phyloP scores from a whole-genome alignment of 2,113 vertebrate genomes.

The Pelobates fuscus region DNA sequence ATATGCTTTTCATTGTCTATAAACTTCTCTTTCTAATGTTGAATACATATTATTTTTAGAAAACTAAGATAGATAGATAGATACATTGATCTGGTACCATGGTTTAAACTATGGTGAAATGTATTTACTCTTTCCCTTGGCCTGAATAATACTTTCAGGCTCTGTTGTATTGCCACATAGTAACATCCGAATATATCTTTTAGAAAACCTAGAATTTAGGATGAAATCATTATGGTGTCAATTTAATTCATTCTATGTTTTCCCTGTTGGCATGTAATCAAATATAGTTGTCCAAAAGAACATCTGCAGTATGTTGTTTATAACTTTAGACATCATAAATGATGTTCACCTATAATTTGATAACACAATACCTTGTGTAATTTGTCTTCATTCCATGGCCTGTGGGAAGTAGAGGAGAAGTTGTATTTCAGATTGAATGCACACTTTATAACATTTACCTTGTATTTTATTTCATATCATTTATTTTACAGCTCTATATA shows the following conservation, averaged over 20 bases:
- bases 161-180: too few species aligned
- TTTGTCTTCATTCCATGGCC: constrained; percentile 59
- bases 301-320: constrained; percentile 39
- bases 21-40: too few species aligned
- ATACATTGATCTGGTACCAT: too few species aligned
- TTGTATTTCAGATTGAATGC: background rate
- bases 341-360: constrained; percentile 52
- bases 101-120: too few species aligned
- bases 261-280: constrained; percentile 48
- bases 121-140: too few species aligned
- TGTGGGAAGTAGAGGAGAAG: constrained; percentile 16
- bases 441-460: background rate
- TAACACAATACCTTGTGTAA: constrained; percentile 38
- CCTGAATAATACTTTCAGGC: too few species aligned
- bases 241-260: background rate
- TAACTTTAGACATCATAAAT: constrained; percentile 48
- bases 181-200: too few species aligned
- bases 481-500: background rate
- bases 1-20: too few species aligned
- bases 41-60: too few species aligned
- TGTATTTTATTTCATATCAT: background rate
- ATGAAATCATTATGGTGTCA: background rate
- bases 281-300: background rate
- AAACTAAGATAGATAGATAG: too few species aligned
- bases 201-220: background rate